These are phyloP conservation scores for Epistrophella euchroma DNA, from an alignment of 2,888 invertebrate genomes.

Conservation along the genomic window DNA sequence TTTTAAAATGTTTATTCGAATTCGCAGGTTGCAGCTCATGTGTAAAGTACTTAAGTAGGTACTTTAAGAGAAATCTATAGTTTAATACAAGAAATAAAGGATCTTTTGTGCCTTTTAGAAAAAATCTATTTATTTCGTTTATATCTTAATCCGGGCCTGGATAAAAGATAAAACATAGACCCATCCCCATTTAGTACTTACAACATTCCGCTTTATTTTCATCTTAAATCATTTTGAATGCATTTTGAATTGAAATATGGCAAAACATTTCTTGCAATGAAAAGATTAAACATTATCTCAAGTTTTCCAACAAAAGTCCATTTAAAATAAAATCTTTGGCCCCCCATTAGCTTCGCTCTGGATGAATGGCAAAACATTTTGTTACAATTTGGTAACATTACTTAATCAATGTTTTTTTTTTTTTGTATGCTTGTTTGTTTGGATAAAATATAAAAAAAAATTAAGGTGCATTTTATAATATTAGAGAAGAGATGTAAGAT, in stretches of 20 bases:
- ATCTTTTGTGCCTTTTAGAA: too few species aligned
- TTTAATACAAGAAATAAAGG: too few species aligned
- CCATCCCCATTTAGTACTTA: neutral
- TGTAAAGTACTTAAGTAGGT: too few species aligned
- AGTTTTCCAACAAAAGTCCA: neutral
- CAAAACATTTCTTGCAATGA: neutral
- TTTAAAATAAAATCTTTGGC: neutral
- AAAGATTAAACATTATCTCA: neutral
- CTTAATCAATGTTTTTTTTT: neutral
- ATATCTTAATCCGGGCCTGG: neutral
- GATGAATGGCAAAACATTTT: neutral
- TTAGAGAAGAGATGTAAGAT: too few species aligned
- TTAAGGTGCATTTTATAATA: too few species aligned
- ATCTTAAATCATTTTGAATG: neutral
- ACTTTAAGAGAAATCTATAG: too few species aligned
- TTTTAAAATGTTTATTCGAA: too few species aligned
- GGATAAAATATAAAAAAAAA: too few species aligned
- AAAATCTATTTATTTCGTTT: too few species aligned
- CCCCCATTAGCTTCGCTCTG: neutral
- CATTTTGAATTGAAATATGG: neutral
- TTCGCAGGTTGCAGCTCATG: too few species aligned
- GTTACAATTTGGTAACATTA: too few species aligned
- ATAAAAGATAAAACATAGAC: neutral
- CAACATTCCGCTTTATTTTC: slow-evolving; percentile 3
- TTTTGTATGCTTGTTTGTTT: too few species aligned